phyloP scores from a whole-genome alignment of 2,888 invertebrate genomes.

The Idaea dimidiata region DNA sequence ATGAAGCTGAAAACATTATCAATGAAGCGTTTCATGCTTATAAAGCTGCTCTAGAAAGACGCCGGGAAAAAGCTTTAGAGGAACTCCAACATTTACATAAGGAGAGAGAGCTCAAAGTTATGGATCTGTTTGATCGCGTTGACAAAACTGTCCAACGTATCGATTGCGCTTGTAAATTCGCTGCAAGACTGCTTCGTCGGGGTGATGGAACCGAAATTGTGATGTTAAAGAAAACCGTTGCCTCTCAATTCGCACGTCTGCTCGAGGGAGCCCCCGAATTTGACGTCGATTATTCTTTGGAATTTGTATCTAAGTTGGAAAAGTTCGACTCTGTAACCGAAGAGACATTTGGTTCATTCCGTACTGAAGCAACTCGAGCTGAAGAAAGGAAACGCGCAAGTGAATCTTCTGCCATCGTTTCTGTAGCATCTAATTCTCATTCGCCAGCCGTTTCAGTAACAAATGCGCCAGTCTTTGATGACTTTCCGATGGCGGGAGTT shows the following conservation, averaged over 20 bases:
- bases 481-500: slow-evolving; percentile 79
- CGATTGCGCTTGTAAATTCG: slow-evolving; percentile 93
- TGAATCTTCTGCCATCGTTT: slow-evolving; percentile 68
- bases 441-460: slow-evolving; percentile 79
- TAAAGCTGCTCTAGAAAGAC: slow-evolving; percentile 90
- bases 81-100: slow-evolving; percentile 89
- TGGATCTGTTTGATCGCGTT: slow-evolving; percentile 92
- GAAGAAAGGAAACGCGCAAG: slow-evolving; percentile 78
- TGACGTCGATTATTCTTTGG: slow-evolving; percentile 88
- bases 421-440: slow-evolving; percentile 66
- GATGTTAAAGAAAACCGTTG: slow-evolving; percentile 89
- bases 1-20: slow-evolving; percentile 91
- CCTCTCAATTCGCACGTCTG: slow-evolving; percentile 87
- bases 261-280: slow-evolving; percentile 91
- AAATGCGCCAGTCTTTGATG: slow-evolving; percentile 89
- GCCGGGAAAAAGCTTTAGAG: slow-evolving; percentile 87
- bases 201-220: slow-evolving; percentile 93
- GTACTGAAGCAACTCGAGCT: slow-evolving; percentile 82
- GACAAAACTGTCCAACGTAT: slow-evolving; percentile 92
- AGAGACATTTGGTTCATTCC: slow-evolving; percentile 87
- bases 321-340: slow-evolving; percentile 88
- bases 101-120: slow-evolving; percentile 92
- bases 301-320: slow-evolving; percentile 89
- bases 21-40: slow-evolving; percentile 90
- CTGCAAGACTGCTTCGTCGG: slow-evolving; percentile 88